These are phyloP conservation scores for Hippocampus kuda DNA, from an alignment of 2,797 vertebrate species.

Conservation along the genomic window DNA sequence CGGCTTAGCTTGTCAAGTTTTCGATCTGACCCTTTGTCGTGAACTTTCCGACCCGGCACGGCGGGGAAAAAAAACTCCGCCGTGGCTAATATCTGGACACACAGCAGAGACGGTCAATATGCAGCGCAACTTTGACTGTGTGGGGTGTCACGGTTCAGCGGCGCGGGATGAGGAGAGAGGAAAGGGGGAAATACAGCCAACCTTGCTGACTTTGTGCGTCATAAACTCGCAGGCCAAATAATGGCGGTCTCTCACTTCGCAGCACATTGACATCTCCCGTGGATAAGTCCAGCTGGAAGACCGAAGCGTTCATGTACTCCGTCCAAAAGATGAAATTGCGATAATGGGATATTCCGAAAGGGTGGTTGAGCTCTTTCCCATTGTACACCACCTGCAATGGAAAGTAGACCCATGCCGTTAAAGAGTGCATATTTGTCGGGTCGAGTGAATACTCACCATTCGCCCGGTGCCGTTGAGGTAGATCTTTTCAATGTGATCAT, in stretches of 20 bases:
- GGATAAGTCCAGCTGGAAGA: slow-evolving; percentile 88
- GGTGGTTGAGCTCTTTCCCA: slow-evolving; percentile 94
- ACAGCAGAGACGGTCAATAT: slow-evolving; percentile 9
- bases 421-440: neutral
- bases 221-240: slow-evolving; percentile 92
- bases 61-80: neutral
- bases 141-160: slow-evolving; percentile 19
- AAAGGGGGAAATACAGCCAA: slow-evolving; percentile 49
- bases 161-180: slow-evolving; percentile 15
- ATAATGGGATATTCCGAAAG: slow-evolving; percentile 92
- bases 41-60: neutral
- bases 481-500: slow-evolving; percentile 96
- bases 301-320: slow-evolving; percentile 97
- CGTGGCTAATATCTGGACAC: slow-evolving; percentile 13
- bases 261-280: slow-evolving; percentile 80
- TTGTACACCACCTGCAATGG: slow-evolving; percentile 82
- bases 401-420: slow-evolving; percentile 22
- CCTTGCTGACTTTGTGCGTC: slow-evolving; percentile 93
- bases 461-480: slow-evolving; percentile 89
- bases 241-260: slow-evolving; percentile 85
- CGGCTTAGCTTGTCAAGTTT: neutral
- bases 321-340: slow-evolving; percentile 94
- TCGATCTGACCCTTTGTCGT: neutral
- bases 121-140: slow-evolving; percentile 16
- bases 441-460: slow-evolving; percentile 69